Conservation (phyloP, 2,113 vertebrate genomes). For the Sarotherodon lohbergeri region DNA sequence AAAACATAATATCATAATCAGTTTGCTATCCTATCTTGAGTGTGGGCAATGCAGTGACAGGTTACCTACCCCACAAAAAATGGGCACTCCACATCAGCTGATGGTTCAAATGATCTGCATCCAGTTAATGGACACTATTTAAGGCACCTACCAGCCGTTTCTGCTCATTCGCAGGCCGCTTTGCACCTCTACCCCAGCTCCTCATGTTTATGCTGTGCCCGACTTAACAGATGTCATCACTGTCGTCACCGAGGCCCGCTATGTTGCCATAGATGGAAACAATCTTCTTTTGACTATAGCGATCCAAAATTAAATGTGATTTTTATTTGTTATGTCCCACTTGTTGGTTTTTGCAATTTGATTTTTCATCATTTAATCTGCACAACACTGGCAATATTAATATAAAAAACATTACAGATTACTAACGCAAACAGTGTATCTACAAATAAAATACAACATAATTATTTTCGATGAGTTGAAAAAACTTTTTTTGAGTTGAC, state of each 20-base stretch:
- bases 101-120: not conserved
- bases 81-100: not conserved
- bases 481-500: not conserved
- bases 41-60: not conserved
- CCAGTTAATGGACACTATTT: not conserved
- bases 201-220: not conserved
- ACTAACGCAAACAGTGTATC: not conserved
- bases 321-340: not conserved
- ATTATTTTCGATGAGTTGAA: not conserved
- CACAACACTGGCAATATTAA: not conserved
- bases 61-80: not conserved
- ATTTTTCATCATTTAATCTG: not conserved
- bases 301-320: not conserved
- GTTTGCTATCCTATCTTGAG: not conserved
- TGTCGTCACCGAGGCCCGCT: rapidly evolving
- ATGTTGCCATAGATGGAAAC: not conserved
- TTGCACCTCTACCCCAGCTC: not conserved
- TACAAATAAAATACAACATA: not conserved
- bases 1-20: not conserved
- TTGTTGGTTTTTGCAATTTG: not conserved
- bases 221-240: not conserved
- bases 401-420: not conserved
- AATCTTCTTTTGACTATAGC: not conserved
- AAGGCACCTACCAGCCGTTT: not conserved
- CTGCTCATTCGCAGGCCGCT: not conserved